phyloP scores from a whole-genome alignment of 2,113 vertebrate genomes.

The Parotia lawesii region DNA sequence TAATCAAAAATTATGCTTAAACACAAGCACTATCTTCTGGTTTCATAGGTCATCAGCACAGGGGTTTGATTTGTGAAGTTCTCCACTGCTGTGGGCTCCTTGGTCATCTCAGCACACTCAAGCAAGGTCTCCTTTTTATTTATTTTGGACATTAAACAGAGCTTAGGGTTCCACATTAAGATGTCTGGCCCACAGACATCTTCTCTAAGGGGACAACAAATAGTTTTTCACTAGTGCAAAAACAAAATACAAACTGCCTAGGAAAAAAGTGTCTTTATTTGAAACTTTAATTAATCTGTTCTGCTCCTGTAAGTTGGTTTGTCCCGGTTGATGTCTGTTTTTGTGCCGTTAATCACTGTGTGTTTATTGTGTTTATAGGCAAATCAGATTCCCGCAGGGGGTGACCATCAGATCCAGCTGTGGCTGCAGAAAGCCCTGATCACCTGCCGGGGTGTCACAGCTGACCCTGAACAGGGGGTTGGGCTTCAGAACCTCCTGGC shows the following conservation, averaged over 20 bases:
- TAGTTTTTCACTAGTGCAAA: background rate
- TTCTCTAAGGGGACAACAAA: background rate
- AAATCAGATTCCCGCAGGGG: background rate
- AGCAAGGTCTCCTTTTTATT: background rate
- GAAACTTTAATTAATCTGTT: background rate
- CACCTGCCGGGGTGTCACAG: background rate
- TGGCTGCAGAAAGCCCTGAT: background rate
- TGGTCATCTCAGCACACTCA: background rate
- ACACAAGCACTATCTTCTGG: fast-evolving
- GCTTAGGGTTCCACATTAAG: background rate
- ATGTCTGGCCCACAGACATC: too few species aligned
- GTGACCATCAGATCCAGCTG: background rate
- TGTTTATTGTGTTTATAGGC: background rate
- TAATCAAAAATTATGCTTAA: background rate
- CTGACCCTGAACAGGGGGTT: background rate
- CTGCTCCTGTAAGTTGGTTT: background rate
- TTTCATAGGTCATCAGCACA: background rate
- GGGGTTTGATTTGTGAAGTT: background rate
- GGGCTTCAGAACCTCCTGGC: background rate
- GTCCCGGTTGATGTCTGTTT: fast-evolving
- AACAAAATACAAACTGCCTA: background rate
- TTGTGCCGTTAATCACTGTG: background rate
- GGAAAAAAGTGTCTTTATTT: background rate
- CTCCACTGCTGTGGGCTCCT: background rate
- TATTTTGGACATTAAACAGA: background rate